These are phyloP conservation scores for Pachypsylla venusta DNA, from an alignment of 1,140 invertebrate species.

Conservation along the genomic window DNA sequence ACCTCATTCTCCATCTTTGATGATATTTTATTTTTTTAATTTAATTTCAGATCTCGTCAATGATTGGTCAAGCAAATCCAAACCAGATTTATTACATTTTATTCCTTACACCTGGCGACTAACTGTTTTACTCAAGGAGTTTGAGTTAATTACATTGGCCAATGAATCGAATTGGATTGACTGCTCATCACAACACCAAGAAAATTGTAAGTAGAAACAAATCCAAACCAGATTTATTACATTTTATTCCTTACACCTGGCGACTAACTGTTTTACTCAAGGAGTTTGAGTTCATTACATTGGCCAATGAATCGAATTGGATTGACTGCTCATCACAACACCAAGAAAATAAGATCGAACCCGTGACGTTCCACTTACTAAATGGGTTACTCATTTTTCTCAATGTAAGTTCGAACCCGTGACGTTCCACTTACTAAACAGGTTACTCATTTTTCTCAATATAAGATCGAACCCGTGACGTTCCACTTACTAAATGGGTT, in stretches of 20 bases:
- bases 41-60: slow-evolving; percentile 62
- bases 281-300: slow-evolving; percentile 87
- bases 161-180: slow-evolving; percentile 99
- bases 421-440: no score
- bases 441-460: no score
- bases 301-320: slow-evolving; percentile 97
- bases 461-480: no score
- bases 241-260: slow-evolving; percentile 96
- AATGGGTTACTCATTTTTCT: no score
- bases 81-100: slow-evolving; percentile 85
- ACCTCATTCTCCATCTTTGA: no score
- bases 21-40: slow-evolving; percentile 7
- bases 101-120: slow-evolving; percentile 96
- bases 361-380: no score
- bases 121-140: slow-evolving; percentile 79
- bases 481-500: no score
- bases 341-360: no score
- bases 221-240: slow-evolving; percentile 72
- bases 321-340: slow-evolving; percentile 91
- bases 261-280: slow-evolving; percentile 80
- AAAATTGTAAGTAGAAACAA: slow-evolving; percentile 67
- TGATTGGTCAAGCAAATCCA: slow-evolving; percentile 84
- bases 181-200: slow-evolving; percentile 84
- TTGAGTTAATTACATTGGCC: slow-evolving; percentile 83
- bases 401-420: no score